Percentiles rank a stretch among this genome's conserved stretches.
Evolutionary conservation across 23 tunicate genomes (phyloP).

Genomic region (Ciona savignyi): DNA sequence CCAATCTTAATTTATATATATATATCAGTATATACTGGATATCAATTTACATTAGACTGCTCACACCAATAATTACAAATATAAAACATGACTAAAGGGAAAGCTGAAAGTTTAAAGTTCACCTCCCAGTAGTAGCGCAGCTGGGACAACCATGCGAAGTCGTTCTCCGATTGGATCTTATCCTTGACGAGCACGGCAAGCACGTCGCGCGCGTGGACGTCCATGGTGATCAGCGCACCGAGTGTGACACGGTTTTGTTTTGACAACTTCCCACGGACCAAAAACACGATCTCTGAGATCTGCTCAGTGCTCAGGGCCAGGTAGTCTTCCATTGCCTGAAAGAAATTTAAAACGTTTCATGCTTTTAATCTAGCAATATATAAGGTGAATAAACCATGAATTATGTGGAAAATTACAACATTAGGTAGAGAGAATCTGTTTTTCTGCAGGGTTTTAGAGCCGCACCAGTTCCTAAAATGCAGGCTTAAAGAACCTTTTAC

Average conservation of each 20-base stretch:
- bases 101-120: no score
- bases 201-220: constrained; percentile 98
- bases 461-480: no score
- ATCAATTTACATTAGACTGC: no score
- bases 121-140: constrained; percentile 98
- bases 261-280: constrained; percentile 94
- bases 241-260: constrained; percentile 94
- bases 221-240: constrained; percentile 90
- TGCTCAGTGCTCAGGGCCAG: constrained; percentile 75
- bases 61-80: no score
- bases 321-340: constrained; percentile 91
- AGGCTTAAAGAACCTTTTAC: no score
- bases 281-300: constrained; percentile 86
- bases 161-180: constrained; percentile 59
- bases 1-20: no score
- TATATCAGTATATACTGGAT: no score
- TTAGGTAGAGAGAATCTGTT: no score
- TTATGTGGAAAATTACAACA: no score
- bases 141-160: constrained; percentile 96
- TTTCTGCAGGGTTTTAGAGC: no score
- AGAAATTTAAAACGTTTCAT: background rate
- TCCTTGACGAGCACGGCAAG: constrained; percentile 66
- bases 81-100: no score
- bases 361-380: background rate
- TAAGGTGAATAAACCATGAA: background rate